These are phyloP conservation scores for Sarcophaga carnaria DNA, from an alignment of 2,888 invertebrate genomes.

Conservation along the genomic window DNA sequence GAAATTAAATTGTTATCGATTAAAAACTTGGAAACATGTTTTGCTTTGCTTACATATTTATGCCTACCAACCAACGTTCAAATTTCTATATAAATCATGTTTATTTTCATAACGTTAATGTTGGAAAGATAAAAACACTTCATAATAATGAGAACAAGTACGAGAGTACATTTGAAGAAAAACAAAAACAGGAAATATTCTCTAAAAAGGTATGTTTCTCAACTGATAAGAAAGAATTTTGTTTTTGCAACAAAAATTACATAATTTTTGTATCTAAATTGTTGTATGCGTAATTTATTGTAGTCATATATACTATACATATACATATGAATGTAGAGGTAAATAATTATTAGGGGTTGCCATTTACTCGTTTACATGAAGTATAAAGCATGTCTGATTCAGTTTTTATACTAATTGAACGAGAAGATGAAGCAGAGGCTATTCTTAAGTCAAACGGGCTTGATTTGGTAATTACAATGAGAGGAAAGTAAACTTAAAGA, in stretches of 20 bases:
- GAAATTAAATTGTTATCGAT: conserved; percentile 23
- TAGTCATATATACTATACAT: background rate
- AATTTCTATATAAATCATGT: conserved; percentile 33
- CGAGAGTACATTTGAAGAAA: background rate
- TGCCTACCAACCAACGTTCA: background rate
- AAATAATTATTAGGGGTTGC: conserved; percentile 7
- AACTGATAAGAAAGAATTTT: conserved; percentile 48
- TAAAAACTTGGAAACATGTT: conserved; percentile 31
- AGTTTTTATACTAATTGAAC: too few species aligned
- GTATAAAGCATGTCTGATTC: too few species aligned
- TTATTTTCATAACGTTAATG: conserved; percentile 9
- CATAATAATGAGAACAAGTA: background rate
- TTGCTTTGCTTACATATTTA: conserved; percentile 3
- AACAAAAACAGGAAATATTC: conserved; percentile 37
- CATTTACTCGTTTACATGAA: background rate
- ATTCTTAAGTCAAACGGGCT: background rate
- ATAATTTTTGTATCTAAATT: conserved; percentile 37
- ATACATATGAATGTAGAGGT: background rate
- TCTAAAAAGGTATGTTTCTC: conserved; percentile 49
- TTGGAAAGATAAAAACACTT: background rate
- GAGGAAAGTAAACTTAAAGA: too few species aligned
- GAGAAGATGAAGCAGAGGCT: too few species aligned
- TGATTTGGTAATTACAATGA: background rate
- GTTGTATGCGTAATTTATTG: conserved; percentile 19
- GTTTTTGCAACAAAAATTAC: conserved; percentile 17